These are phyloP conservation scores for Zosterops hypoxanthus DNA, from an alignment of 2,113 vertebrate genomes.

Conservation along the genomic window DNA sequence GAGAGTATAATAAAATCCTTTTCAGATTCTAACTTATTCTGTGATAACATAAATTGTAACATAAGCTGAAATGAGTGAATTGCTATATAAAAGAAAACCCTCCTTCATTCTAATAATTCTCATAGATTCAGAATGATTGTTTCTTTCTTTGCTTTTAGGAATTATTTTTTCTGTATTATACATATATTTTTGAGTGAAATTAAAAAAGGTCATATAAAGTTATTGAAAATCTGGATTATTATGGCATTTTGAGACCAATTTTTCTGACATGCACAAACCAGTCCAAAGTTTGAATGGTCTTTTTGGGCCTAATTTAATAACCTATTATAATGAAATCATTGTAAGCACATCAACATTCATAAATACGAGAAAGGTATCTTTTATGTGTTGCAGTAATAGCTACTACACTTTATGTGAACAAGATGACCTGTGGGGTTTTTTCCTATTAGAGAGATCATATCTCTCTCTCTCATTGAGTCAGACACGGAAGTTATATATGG, in stretches of 20 bases:
- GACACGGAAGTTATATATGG: neutral
- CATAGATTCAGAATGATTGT: neutral
- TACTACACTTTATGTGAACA: neutral
- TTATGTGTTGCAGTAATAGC: neutral
- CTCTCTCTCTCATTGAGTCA: neutral
- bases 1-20: neutral
- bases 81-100: neutral
- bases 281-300: neutral
- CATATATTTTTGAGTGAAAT: neutral
- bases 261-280: neutral
- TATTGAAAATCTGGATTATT: neutral
- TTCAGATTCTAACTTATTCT: neutral
- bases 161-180: neutral
- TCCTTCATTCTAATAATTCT: neutral
- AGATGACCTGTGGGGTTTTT: accelerated
- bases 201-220: neutral
- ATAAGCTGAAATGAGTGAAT: neutral
- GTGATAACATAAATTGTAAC: neutral
- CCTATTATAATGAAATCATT: neutral
- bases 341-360: neutral
- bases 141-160: neutral
- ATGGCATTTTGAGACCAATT: neutral
- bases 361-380: neutral
- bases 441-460: neutral
- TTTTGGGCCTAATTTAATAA: neutral